Evolutionary conservation across 2,888 invertebrate species (phyloP), one percentile per base, ranked within the genome.

Genomic region (Melipona beecheii): DNA sequence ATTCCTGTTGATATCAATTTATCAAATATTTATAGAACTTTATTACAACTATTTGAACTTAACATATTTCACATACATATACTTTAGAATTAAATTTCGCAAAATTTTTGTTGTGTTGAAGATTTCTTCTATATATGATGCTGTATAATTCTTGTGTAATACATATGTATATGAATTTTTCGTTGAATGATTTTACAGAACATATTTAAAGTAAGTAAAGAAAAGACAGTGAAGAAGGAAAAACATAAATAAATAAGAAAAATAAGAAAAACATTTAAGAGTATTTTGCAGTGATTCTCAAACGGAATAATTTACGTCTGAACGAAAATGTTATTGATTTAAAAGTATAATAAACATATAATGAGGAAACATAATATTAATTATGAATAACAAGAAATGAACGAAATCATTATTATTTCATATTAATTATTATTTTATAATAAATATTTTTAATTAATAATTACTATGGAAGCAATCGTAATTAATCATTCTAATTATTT

Each of bases 11-110:
- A 13, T 31, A 36, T 19, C 24, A 2, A 19, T 15, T 13, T 54
- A 64, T 65, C 52, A 54, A 65, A 54, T 74, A 74, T 52, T 74
- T 74, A 54, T 52, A 19, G 43, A 43, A 9, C 9, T 3, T 17
- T 15, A 54, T 65, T 74, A 43, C 43, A 65, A 64, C 19, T 21
- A n/a, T 52, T 49, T 49, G 27, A 49, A 24, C 21, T 60, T 24
- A 15, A 9, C 27, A 17, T 2, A 21, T 6, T 27, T 49, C 27
- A 43, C 31, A 15, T 36, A n/a, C 31, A 17, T 54, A 5, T 17
- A 15, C 65, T 17, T 31, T 24, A 43, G 17, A 24, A 24, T 43
- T 36, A 27, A 73, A 1, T 62, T 62, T 50, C n/a, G 1, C 0
- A 50, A 62, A 15, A 49, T 11, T 58, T 71, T 27, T 27, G 4